Evolutionary conservation across 2,888 invertebrate species (phyloP).

Genomic region (Campaea margaritaria): DNA sequence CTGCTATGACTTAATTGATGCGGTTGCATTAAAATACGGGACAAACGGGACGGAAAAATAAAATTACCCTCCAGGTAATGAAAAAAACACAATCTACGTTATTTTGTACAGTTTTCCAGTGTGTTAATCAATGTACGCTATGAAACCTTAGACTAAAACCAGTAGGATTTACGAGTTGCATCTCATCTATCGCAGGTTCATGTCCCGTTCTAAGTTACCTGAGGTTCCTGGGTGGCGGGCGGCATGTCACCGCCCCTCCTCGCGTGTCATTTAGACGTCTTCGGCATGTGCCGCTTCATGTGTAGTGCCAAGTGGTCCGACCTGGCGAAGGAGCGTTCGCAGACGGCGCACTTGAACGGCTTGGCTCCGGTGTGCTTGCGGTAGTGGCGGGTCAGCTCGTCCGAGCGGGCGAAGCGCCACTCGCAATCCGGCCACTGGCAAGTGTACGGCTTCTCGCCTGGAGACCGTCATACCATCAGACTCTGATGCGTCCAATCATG

Average conservation of each 20-base stretch:
- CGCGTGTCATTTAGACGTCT: slow-evolving; percentile 89
- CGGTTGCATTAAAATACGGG: too few species aligned
- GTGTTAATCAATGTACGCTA: too few species aligned
- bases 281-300: slow-evolving; percentile 98
- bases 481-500: neutral
- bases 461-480: slow-evolving; percentile 1
- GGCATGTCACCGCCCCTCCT: slow-evolving; percentile 78
- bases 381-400: slow-evolving; percentile 98
- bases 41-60: too few species aligned
- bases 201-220: slow-evolving; percentile 52
- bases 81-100: too few species aligned
- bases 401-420: slow-evolving; percentile 98
- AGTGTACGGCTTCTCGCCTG: slow-evolving; percentile 98
- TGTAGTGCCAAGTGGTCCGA: slow-evolving; percentile 98
- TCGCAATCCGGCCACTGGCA: slow-evolving; percentile 99
- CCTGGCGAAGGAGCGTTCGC: slow-evolving; percentile 97
- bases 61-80: too few species aligned
- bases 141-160: too few species aligned
- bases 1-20: too few species aligned
- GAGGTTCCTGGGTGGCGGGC: slow-evolving; percentile 69
- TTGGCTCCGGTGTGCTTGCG: slow-evolving; percentile 98
- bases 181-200: too few species aligned
- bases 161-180: too few species aligned
- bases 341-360: slow-evolving; percentile 98
- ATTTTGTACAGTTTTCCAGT: too few species aligned